Percentiles rank a stretch among this genome's conserved stretches.
Evolutionary conservation across 2,113 vertebrate genomes (phyloP).

Genomic region (Dicerorhinus sumatrensis): DNA sequence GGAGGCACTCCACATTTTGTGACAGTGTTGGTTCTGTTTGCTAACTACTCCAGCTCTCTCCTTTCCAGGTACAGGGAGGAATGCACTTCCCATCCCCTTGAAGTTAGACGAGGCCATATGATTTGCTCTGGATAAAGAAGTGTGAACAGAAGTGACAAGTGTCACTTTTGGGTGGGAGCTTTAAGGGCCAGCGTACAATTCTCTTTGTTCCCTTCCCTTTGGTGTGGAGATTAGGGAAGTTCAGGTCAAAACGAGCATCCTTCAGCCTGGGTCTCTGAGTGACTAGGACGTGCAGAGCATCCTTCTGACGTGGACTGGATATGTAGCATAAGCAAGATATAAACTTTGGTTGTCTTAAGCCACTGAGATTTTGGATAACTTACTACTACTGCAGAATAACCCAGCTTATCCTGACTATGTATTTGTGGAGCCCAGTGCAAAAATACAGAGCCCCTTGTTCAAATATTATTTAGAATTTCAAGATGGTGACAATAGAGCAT

Average conservation of each 20-base stretch:
- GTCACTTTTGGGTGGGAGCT: background rate
- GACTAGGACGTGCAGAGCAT: background rate
- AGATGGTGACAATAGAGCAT: background rate
- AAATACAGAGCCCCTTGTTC: background rate
- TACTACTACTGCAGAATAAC: background rate
- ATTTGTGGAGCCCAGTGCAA: background rate
- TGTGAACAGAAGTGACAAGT: background rate
- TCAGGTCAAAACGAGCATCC: background rate
- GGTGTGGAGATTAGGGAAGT: background rate
- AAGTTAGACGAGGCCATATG: rapidly evolving
- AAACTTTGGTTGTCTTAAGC: no score
- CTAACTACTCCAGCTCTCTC: background rate
- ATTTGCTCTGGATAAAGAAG: background rate
- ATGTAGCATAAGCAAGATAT: rapidly evolving
- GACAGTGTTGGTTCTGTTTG: rapidly evolving
- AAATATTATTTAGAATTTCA: background rate
- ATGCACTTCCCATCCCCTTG: rapidly evolving
- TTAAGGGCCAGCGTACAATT: background rate
- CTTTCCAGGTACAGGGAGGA: background rate
- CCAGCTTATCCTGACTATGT: background rate
- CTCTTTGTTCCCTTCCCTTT: background rate
- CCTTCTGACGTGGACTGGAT: rapidly evolving
- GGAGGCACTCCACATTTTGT: rapidly evolving
- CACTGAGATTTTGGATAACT: background rate
- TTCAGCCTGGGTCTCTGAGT: no score